These are phyloP conservation scores for Zosterops hypoxanthus DNA, from an alignment of 2,113 vertebrate species.

Conservation along the genomic window DNA sequence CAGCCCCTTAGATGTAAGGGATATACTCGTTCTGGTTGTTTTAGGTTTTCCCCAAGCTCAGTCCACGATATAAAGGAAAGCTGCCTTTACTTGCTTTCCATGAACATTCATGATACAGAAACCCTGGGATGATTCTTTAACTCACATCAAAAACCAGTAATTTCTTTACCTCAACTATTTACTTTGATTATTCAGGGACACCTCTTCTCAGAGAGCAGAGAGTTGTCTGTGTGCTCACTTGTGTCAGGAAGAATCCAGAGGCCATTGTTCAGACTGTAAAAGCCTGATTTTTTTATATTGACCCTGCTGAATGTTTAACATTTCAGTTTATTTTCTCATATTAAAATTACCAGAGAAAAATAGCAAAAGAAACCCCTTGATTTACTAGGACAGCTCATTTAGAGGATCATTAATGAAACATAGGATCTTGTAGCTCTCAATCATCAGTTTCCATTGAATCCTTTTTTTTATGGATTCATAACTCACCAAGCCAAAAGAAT, in stretches of 20 bases:
- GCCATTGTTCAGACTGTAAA: background rate
- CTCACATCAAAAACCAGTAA: background rate
- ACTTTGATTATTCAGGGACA: background rate
- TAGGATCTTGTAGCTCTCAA: background rate
- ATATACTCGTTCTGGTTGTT: accelerated
- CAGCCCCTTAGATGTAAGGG: background rate
- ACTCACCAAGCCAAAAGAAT: background rate
- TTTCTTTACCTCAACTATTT: background rate
- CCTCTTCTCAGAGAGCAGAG: background rate
- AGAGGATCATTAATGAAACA: background rate
- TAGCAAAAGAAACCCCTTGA: background rate
- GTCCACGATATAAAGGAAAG: background rate
- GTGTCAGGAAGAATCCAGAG: background rate
- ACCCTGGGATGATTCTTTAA: background rate
- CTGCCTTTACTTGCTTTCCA: background rate
- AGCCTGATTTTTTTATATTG: background rate
- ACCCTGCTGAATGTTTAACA: background rate
- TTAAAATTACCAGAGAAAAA: background rate
- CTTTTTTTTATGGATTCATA: background rate
- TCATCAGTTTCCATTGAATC: background rate
- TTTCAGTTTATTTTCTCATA: background rate
- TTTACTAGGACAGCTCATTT: background rate
- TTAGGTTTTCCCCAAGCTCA: background rate
- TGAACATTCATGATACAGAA: background rate
- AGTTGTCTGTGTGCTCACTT: background rate